Conservation (phyloP, 1,140 invertebrate genomes). For the Aphis craccivora region DNA sequence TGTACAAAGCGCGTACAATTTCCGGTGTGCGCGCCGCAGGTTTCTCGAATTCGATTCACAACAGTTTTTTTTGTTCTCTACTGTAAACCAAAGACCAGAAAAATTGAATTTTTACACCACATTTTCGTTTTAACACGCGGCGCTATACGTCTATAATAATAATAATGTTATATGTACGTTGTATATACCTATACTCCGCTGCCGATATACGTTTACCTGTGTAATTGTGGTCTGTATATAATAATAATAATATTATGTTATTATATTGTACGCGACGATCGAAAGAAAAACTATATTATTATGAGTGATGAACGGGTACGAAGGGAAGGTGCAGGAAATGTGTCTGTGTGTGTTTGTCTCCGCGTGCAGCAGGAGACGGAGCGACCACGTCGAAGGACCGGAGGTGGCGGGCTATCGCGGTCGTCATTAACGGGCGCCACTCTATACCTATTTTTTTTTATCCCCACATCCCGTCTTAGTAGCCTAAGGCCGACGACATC, state of each 20-base stretch:
- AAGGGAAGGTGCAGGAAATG: background rate
- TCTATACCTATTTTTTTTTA: background rate
- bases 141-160: background rate
- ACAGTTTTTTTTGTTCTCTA: background rate
- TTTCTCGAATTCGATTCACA: background rate
- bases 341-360: background rate
- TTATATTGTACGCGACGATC: background rate
- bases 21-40: background rate
- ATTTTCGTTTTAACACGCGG: background rate
- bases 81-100: background rate
- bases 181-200: background rate
- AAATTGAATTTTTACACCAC: conserved; percentile 20
- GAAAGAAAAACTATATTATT: conserved; percentile 9
- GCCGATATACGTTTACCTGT: background rate
- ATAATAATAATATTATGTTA: background rate
- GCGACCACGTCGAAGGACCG: background rate
- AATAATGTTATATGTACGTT: background rate
- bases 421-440: conserved; percentile 39
- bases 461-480: background rate
- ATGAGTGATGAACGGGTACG: background rate
- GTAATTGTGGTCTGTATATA: background rate
- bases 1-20: background rate
- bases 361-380: background rate
- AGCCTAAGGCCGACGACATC: background rate
- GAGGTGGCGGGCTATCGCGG: background rate